Evolutionary conservation across 1,140 invertebrate species (phyloP).

Genomic region (Micrasema longulum): DNA sequence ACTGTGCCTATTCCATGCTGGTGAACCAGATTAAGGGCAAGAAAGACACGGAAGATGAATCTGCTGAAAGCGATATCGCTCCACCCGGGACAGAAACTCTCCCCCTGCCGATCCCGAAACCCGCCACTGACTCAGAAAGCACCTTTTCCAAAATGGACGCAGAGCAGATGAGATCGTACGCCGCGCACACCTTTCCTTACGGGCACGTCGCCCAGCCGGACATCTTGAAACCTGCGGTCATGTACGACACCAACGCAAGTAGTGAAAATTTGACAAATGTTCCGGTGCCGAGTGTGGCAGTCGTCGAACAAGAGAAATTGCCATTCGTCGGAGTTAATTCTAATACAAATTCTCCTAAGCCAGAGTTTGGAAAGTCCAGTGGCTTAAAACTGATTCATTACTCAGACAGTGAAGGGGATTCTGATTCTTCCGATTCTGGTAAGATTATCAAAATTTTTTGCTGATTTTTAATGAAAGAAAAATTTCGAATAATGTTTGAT

Average conservation of each 20-base stretch:
- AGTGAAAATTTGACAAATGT: background rate
- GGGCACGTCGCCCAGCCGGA: constrained; percentile 47
- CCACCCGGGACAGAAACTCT: constrained; percentile 62
- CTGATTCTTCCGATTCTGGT: constrained; percentile 57
- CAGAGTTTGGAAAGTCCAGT: constrained; percentile 58
- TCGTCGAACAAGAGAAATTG: constrained; percentile 18
- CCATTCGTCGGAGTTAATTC: constrained; percentile 35
- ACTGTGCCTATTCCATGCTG: constrained; percentile 87
- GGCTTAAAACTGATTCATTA: constrained; percentile 72
- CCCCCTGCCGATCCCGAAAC: constrained; percentile 38
- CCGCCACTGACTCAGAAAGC: constrained; percentile 1
- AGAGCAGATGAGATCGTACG: constrained; percentile 24
- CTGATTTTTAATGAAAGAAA: too few species aligned
- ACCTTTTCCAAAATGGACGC: constrained; percentile 29
- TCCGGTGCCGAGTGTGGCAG: background rate
- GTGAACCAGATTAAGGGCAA: constrained; percentile 83
- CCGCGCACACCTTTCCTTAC: constrained; percentile 7
- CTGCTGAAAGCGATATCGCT: constrained; percentile 57
- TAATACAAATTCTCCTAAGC: constrained; percentile 45
- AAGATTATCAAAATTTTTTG: too few species aligned
- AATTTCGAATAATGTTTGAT: too few species aligned
- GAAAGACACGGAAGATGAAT: constrained; percentile 49
- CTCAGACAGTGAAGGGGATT: constrained; percentile 67
- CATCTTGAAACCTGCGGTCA: constrained; percentile 58
- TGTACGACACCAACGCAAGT: constrained; percentile 54